Evolutionary conservation across 37 sponge, comb jelly and placozoan species (phyloP), one percentile per base, ranked within the genome.

Genomic region (Chondrosia reniformis): DNA sequence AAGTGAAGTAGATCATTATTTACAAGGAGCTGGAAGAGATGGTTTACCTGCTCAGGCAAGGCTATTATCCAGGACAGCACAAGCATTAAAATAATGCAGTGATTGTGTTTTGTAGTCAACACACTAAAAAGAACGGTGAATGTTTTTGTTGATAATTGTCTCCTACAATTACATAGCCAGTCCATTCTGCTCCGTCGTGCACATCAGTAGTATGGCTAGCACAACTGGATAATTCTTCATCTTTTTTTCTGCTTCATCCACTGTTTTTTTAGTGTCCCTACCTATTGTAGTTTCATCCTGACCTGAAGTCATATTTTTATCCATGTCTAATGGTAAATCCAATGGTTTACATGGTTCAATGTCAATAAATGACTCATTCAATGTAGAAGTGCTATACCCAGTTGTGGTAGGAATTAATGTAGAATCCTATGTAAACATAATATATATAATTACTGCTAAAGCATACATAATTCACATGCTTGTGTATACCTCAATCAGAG

Each of bases 111-210:
- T 3, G 33, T 64, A 64, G 6, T 32, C 66, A 21, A 28, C 34
- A 27, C 36, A 19, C 34, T 64, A 36, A 32, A 64, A 64, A 2
- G 66, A 64, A 4, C 36, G 66, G 3, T 28, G 66, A 7, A 64
- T 9, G 6, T 64, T 64, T 36, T 64, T 64, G 66, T 64, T 36
- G 4, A 64, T 36, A n/a, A 32, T 64, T 64, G 34, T 64, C 66
- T 19, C 66, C 66, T 2, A 64, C 66, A 33, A 64, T 33, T 19
- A 32, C 34, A 32, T 33, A 64, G 31, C 36, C 34, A 33, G 34
- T 64, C 66, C 66, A 64, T 9, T 2, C 3, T 64, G 66, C 19
- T 28, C 27, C 27, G 9, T 62, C 27, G 8, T 25, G 27, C 8
- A 25, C 27, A 62, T 12, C 63, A 62, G 25, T 25, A 22, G 8